Evolutionary conservation across 2,797 vertebrate genomes (phyloP).

Genomic region (Cebuella pygmaea): DNA sequence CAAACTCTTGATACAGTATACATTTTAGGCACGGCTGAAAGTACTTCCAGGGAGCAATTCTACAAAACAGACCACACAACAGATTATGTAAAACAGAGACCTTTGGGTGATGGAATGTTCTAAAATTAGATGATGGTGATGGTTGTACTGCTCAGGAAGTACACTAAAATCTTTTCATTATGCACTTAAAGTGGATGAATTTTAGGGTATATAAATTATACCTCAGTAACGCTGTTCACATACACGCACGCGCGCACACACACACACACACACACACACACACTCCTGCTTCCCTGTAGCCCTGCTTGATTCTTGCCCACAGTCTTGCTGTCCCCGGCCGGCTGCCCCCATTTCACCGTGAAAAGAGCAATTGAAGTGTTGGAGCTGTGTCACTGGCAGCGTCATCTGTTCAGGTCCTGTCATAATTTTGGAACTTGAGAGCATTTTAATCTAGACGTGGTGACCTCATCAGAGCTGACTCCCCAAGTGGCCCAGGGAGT

Average conservation of each 20-base stretch:
- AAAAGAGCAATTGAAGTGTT: background rate
- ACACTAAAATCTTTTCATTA: background rate
- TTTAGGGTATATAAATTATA: background rate
- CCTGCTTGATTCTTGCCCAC: background rate
- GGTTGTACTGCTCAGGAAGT: background rate
- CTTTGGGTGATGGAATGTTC: background rate
- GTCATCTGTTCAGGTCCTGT: rapidly evolving
- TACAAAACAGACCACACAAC: background rate
- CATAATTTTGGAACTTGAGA: background rate
- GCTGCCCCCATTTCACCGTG: rapidly evolving
- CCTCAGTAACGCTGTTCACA: background rate
- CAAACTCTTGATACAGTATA: background rate
- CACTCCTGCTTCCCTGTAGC: background rate
- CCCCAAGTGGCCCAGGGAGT: rapidly evolving
- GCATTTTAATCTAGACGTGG: rapidly evolving
- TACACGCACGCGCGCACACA: rapidly evolving
- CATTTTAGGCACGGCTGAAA: background rate
- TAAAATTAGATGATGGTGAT: background rate
- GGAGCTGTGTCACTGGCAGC: background rate
- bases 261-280: background rate
- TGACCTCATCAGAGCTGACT: background rate
- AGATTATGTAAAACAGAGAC: too few species aligned
- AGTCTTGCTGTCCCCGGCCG: background rate
- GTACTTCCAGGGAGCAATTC: rapidly evolving
- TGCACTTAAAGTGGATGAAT: background rate